These are phyloP conservation scores for Noctilio leporinus DNA, from an alignment of 2,113 vertebrate species.

Conservation along the genomic window DNA sequence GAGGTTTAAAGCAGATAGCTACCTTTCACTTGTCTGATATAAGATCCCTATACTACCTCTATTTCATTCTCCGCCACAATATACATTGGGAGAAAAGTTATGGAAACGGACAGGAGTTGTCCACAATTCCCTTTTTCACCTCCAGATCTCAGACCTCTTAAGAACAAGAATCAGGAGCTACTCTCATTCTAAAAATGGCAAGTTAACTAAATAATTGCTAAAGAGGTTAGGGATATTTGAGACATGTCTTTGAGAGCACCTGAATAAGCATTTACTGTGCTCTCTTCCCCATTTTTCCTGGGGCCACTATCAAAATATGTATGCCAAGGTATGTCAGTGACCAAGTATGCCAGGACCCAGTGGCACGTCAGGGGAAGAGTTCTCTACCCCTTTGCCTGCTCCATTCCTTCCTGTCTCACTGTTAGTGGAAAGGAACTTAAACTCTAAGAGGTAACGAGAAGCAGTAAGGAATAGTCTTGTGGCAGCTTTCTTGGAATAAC, in stretches of 20 bases:
- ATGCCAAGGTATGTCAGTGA: background rate
- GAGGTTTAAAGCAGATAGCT: background rate
- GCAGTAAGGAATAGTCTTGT: background rate
- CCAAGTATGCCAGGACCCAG: background rate
- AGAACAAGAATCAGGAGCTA: constrained; percentile 20
- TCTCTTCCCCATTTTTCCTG: background rate
- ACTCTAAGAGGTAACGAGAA: background rate
- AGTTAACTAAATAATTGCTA: background rate
- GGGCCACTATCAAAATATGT: background rate
- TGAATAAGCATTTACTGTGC: background rate
- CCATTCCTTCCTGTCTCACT: background rate
- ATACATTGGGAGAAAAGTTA: background rate
- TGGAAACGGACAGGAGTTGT: background rate
- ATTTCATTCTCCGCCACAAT: background rate
- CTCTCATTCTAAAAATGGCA: background rate
- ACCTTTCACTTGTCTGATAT: background rate
- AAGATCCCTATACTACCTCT: background rate
- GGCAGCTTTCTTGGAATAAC: background rate
- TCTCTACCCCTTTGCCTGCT: background rate
- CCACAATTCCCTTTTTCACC: background rate
- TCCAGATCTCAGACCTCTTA: constrained; percentile 7
- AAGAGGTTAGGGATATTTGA: constrained; percentile 1
- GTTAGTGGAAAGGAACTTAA: background rate
- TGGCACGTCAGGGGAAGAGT: background rate
- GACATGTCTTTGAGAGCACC: background rate